These are phyloP conservation scores for Conus ventricosus DNA, from an alignment of 1,140 invertebrate genomes.

Conservation along the genomic window DNA sequence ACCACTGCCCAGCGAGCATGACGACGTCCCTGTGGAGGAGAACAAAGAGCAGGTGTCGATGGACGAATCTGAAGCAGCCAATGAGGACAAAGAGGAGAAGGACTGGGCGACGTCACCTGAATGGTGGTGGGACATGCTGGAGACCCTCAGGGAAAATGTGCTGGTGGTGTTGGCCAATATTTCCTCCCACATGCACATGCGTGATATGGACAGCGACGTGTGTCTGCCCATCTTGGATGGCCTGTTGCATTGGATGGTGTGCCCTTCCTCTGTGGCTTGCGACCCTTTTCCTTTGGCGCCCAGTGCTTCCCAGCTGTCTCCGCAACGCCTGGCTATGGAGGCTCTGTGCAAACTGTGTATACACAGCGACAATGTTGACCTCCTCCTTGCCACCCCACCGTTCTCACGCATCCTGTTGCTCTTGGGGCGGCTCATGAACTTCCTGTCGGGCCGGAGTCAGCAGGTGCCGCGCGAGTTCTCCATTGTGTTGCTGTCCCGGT, in stretches of 20 bases:
- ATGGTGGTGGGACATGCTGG: conserved; percentile 97
- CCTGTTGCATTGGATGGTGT: conserved; percentile 95
- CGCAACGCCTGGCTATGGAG: conserved; percentile 94
- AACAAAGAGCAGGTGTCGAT: conserved; percentile 2
- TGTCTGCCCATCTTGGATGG: conserved; percentile 94
- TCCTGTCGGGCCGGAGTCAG: conserved; percentile 86
- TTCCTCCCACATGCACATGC: conserved; percentile 91
- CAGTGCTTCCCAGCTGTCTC: conserved; percentile 82
- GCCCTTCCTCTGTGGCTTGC: conserved; percentile 94
- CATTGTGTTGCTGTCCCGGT: conserved; percentile 83
- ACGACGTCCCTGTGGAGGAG: conserved; percentile 58
- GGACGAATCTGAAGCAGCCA: neutral
- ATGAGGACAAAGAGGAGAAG: conserved; percentile 52
- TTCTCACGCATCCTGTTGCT: conserved; percentile 92
- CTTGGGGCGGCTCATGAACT: conserved; percentile 88
- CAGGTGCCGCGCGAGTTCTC: conserved; percentile 93
- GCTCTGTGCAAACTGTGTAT: conserved; percentile 98
- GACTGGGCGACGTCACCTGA: conserved; percentile 68
- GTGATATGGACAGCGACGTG: conserved; percentile 89
- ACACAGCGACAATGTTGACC: conserved; percentile 96
- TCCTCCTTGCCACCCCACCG: conserved; percentile 97
- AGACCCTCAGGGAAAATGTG: conserved; percentile 93
- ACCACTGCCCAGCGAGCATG: conserved; percentile 58
- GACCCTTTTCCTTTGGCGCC: conserved; percentile 87
- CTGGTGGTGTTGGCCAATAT: conserved; percentile 96